Percentiles rank a stretch among this genome's conserved stretches.
These are phyloP conservation scores for Macrobrachium nipponense DNA, from an alignment of 1,140 invertebrate species.

Conservation along the genomic window DNA sequence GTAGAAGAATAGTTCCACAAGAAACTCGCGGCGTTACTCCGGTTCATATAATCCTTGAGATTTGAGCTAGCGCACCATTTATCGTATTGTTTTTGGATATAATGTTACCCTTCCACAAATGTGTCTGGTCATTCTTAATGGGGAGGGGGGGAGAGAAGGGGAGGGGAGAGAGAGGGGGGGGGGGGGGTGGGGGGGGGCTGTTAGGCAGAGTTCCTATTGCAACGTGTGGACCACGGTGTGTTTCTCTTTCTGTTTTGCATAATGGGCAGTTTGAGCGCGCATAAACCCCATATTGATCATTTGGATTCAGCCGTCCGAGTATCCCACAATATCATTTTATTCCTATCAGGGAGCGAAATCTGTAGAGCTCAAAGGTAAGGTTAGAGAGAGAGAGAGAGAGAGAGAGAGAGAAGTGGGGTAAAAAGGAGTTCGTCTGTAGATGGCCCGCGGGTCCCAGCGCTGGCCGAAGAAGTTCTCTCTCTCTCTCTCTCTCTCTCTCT, in stretches of 20 bases:
- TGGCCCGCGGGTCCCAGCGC: not conserved
- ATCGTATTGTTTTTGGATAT: no score
- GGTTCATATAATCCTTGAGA: no score
- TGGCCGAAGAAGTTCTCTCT: not conserved
- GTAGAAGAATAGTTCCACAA: no score
- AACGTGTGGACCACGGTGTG: not conserved
- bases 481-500: no score
- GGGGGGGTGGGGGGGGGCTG: no score
- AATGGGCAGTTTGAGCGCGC: not conserved
- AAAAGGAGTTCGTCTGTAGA: not conserved
- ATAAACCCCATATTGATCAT: conserved; percentile 10
- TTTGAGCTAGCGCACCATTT: no score
- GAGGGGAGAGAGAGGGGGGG: no score
- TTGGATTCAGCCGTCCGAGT: not conserved
- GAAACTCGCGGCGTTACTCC: no score
- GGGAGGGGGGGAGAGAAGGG: no score
- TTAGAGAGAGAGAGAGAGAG: not conserved
- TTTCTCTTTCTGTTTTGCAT: conserved; percentile 11
- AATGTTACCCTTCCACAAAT: no score
- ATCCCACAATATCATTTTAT: conserved; percentile 18
- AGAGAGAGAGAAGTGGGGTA: not conserved
- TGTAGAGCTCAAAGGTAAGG: no score
- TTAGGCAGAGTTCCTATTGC: no score
- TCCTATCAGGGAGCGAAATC: not conserved
- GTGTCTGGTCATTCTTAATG: not conserved